Evolutionary conservation across 2,113 vertebrate species (phyloP).

Genomic region (Turnix velox): DNA sequence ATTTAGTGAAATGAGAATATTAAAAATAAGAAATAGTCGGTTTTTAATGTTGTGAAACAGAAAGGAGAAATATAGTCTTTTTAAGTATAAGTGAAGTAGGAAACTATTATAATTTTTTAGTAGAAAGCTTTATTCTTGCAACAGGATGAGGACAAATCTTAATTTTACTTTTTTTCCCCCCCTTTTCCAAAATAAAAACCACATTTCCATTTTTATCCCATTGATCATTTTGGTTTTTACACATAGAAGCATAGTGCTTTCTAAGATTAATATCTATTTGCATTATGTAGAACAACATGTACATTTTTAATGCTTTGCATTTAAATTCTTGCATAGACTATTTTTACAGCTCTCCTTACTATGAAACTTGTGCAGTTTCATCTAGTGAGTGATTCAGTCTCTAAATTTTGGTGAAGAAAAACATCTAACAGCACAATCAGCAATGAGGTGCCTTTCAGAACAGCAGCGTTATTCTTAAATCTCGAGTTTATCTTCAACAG

Average conservation of each 20-base stretch:
- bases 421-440: background rate
- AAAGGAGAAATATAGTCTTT: background rate
- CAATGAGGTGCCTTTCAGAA: background rate
- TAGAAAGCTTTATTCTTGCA: background rate
- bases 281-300: background rate
- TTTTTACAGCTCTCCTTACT: background rate
- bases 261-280: background rate
- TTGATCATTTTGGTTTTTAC: background rate
- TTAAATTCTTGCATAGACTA: background rate
- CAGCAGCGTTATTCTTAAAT: background rate
- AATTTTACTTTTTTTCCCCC: background rate
- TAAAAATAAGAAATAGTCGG: background rate
- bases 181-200: background rate
- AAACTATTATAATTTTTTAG: background rate
- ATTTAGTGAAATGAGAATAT: conserved; percentile 33
- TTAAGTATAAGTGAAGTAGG: background rate
- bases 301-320: background rate
- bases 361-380: background rate
- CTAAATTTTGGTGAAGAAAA: background rate
- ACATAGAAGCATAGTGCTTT: background rate
- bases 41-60: background rate
- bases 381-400: background rate
- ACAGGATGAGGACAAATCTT: background rate
- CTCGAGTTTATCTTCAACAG: background rate
- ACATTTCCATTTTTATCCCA: background rate